These are phyloP conservation scores for Tanypteryx hageni DNA, from an alignment of 2,888 invertebrate species.

Conservation along the genomic window DNA sequence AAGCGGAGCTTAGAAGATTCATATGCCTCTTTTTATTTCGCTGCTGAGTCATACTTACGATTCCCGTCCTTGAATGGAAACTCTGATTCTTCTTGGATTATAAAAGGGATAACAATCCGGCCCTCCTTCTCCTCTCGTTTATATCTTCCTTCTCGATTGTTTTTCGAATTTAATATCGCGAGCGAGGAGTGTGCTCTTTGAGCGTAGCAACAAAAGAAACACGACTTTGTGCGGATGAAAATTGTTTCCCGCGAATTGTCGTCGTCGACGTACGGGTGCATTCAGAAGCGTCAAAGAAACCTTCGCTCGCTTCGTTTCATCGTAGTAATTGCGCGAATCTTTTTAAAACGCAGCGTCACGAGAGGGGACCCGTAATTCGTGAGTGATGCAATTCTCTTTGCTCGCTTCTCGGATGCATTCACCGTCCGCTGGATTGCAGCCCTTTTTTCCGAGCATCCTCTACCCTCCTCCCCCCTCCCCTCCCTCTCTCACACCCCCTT, in stretches of 20 bases:
- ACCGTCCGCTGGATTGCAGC: too few relatives aligned
- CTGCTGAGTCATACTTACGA: not conserved
- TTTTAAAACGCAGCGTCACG: too few relatives aligned
- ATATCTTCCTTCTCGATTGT: not conserved
- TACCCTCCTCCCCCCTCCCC: too few relatives aligned
- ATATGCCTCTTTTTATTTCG: not conserved
- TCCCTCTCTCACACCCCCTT: too few relatives aligned
- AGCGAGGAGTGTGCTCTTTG: not conserved
- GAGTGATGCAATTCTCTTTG: too few relatives aligned
- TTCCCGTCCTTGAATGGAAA: not conserved
- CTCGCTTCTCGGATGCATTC: too few relatives aligned
- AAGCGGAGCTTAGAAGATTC: not conserved
- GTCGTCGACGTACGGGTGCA: not conserved
- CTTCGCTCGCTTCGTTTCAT: not conserved
- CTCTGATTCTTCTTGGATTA: not conserved
- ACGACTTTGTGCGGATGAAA: too few relatives aligned
- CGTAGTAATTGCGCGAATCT: not conserved
- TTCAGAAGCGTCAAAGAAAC: not conserved
- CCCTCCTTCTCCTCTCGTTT: not conserved
- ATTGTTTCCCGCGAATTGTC: not conserved
- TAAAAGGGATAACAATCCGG: not conserved
- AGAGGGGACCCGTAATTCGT: too few relatives aligned
- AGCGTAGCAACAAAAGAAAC: not conserved
- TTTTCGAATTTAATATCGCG: conserved; percentile 18
- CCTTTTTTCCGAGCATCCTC: too few relatives aligned